A percentile compares a stretch with the other conserved stretches of the same genome.
These are phyloP conservation scores for Acromyrmex charruanus DNA, from an alignment of 1,140 invertebrate genomes.

Conservation along the genomic window DNA sequence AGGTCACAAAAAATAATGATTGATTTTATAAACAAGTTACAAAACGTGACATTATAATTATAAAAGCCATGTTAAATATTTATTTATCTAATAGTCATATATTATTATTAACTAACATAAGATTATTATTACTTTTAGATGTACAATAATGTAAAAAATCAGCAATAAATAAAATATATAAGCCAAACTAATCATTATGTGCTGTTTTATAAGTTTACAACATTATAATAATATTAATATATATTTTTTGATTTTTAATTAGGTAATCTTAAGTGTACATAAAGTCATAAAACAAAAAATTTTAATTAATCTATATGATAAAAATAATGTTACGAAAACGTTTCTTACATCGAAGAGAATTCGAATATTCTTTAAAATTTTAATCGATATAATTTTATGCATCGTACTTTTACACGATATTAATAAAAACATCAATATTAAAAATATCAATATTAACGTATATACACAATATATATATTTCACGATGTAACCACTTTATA, in stretches of 20 bases:
- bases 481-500: background rate
- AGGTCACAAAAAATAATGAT: background rate
- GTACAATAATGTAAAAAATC: background rate
- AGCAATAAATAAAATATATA: too few species aligned
- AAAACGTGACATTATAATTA: background rate
- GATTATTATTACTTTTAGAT: background rate
- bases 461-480: background rate
- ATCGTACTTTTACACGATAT: background rate
- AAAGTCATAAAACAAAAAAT: too few species aligned
- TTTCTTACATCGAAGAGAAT: background rate
- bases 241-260: too few species aligned
- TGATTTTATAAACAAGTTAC: background rate
- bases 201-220: too few species aligned
- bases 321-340: background rate
- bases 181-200: too few species aligned
- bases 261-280: too few species aligned
- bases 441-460: background rate
- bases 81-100: background rate
- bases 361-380: background rate
- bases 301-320: background rate
- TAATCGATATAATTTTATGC: background rate
- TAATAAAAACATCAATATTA: background rate
- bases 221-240: too few species aligned
- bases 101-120: background rate
- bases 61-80: background rate